A percentile compares a stretch with the other conserved stretches of the same genome.
These are phyloP conservation scores for Thunnus thynnus DNA, from an alignment of 2,113 vertebrate genomes.

Conservation along the genomic window DNA sequence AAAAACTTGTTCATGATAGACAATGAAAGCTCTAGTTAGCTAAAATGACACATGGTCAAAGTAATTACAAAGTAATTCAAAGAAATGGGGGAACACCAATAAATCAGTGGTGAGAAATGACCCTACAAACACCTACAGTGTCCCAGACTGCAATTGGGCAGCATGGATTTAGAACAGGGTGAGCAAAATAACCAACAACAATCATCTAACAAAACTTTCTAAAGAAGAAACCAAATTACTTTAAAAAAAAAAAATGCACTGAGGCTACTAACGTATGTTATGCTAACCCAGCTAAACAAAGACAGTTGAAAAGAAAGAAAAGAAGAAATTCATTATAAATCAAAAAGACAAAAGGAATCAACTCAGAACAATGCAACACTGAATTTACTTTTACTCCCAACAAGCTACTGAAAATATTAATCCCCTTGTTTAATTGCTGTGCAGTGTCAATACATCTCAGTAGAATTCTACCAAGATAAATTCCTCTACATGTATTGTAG, in stretches of 20 bases:
- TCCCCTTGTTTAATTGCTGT: neutral
- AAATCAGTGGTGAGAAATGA: neutral
- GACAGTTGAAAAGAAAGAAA: neutral
- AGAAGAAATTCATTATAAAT: neutral
- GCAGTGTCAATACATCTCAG: neutral
- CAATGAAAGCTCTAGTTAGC: too few relatives aligned
- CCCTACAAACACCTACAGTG: neutral
- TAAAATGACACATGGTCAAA: too few relatives aligned
- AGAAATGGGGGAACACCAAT: too few relatives aligned
- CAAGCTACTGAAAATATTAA: neutral
- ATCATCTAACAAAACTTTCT: neutral
- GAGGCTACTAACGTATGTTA: neutral
- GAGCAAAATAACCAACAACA: too few relatives aligned
- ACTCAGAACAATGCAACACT: neutral
- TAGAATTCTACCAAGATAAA: slow-evolving; percentile 36
- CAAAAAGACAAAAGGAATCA: neutral
- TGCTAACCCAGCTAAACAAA: neutral
- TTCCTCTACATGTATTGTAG: slow-evolving; percentile 11
- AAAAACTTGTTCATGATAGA: too few relatives aligned
- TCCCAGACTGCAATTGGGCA: too few relatives aligned
- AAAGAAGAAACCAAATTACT: neutral
- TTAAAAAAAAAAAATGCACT: neutral
- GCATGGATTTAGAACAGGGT: neutral
- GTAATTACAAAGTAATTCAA: too few relatives aligned
- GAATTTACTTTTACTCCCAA: neutral